Conservation (phyloP, 2,113 vertebrate species). For the Aptenodytes forsteri region DNA sequence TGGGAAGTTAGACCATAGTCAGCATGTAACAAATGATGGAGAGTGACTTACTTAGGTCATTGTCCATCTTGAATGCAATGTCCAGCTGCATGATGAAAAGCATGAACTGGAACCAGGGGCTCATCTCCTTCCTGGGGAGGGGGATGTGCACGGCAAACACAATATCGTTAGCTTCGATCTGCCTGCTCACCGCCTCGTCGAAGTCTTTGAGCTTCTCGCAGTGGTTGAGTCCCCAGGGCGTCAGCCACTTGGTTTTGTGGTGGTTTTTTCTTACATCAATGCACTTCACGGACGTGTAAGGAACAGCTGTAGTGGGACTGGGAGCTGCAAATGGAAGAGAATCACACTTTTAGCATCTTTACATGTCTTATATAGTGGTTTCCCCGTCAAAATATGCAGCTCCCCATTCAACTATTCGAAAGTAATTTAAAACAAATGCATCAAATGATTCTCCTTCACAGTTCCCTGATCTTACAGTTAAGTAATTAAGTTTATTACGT, state of each 20-base stretch:
- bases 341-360: not conserved
- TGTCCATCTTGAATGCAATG: conserved; percentile 91
- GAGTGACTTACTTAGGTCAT: conserved; percentile 88
- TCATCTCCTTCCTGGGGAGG: conserved; percentile 89
- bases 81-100: conserved; percentile 94
- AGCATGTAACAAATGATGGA: rapidly evolving
- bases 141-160: conserved; percentile 94
- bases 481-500: not conserved
- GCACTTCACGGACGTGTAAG: conserved; percentile 88
- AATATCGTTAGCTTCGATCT: conserved; percentile 93
- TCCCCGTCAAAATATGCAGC: not conserved
- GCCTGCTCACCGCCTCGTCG: conserved; percentile 85
- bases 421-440: not conserved
- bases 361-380: not conserved
- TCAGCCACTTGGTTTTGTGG: conserved; percentile 86
- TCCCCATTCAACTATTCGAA: not conserved
- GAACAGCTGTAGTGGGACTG: conserved; percentile 85
- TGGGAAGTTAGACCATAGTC: rapidly evolving
- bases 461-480: not conserved
- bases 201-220: conserved; percentile 89
- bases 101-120: conserved; percentile 99
- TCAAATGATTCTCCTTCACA: not conserved
- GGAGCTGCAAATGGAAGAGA: conserved; percentile 79
- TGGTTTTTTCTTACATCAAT: conserved; percentile 84
- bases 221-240: conserved; percentile 90